phyloP scores from a whole-genome alignment of 2,113 vertebrate species.

The Daboia siamensis region DNA sequence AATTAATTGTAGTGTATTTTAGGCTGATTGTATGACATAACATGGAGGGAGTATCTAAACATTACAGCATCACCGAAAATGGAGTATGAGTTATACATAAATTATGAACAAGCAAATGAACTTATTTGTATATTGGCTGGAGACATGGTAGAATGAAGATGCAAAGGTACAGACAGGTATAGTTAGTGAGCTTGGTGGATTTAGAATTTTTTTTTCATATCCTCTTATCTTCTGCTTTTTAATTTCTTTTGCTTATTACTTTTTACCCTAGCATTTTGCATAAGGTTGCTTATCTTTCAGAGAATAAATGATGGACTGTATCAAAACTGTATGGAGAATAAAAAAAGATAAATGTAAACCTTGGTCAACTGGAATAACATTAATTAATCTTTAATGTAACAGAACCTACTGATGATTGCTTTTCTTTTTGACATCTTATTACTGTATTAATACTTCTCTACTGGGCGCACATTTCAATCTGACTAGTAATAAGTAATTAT shows the following conservation, averaged over 20 bases:
- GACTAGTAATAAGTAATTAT: not conserved
- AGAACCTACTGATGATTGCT: not conserved
- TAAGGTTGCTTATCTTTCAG: not conserved
- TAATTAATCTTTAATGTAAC: not conserved
- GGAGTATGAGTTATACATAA: not conserved
- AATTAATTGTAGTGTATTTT: not conserved
- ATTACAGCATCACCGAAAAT: not conserved
- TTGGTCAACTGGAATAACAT: not conserved
- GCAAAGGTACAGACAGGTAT: not conserved
- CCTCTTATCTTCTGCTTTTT: not conserved
- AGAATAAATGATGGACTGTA: not conserved
- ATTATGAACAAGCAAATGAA: not conserved
- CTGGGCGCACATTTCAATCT: not conserved
- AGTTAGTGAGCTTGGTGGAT: not conserved
- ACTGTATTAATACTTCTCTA: not conserved
- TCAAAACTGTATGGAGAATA: not conserved
- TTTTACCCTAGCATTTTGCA: not conserved
- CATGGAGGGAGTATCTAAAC: not conserved
- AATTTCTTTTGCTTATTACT: not conserved
- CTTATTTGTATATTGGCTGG: not conserved
- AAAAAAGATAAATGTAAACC: not conserved
- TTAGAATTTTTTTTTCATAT: not conserved
- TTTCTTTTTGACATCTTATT: not conserved
- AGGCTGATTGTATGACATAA: not conserved
- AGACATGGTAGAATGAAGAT: not conserved